Percentiles rank a stretch among this genome's conserved stretches.
Conservation (phyloP, 2,113 vertebrate species). For the Cynoglossus semilaevis region DNA sequence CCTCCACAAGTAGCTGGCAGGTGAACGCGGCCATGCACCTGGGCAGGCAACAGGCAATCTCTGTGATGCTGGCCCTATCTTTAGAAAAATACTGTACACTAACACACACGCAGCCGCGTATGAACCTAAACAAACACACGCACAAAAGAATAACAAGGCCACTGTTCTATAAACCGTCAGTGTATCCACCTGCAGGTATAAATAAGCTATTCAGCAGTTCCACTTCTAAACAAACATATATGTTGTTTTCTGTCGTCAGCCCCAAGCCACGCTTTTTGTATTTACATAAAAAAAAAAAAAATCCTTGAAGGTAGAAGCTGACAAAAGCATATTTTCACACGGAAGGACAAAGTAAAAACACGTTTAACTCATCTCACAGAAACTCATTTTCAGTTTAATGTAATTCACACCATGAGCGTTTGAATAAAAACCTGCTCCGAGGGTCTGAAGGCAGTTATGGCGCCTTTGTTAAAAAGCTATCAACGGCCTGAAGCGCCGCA, state of each 20-base stretch:
- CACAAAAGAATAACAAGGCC: conserved; percentile 22
- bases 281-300: neutral
- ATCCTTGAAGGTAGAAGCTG: conserved; percentile 16
- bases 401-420: conserved; percentile 48
- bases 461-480: conserved; percentile 60
- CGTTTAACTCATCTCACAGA: conserved; percentile 32
- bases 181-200: conserved; percentile 27
- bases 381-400: conserved; percentile 45
- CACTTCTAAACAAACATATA: conserved; percentile 6
- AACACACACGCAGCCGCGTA: conserved; percentile 8
- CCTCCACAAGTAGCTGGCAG: conserved; percentile 58
- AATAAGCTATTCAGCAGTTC: conserved; percentile 41
- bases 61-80: conserved; percentile 40
- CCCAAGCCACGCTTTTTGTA: neutral
- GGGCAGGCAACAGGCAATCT: conserved; percentile 48
- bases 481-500: conserved; percentile 53
- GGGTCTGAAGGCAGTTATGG: conserved; percentile 53
- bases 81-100: conserved; percentile 31
- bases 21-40: conserved; percentile 52
- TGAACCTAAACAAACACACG: conserved; percentile 22
- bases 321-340: conserved; percentile 5
- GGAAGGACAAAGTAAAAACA: conserved; percentile 18
- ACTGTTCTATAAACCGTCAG: neutral
- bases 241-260: neutral
- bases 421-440: conserved; percentile 59